Base-by-base conservation (phyloP, 2,113 vertebrate species). In the Alexandromys fortis region DNA sequence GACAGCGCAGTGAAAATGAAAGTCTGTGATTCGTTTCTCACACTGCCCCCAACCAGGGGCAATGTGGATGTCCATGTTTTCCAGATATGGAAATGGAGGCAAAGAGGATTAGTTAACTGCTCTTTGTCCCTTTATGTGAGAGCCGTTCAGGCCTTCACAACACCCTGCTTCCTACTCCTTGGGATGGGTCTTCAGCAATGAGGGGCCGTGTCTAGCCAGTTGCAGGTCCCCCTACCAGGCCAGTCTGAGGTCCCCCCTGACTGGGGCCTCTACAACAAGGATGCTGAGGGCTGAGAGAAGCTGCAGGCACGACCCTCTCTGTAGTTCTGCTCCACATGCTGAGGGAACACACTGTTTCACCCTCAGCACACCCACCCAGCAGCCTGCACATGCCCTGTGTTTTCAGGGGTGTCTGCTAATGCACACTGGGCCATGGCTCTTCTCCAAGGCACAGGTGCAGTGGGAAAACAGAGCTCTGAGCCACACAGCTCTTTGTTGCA, bases 401-500 rank as follows among this genome's bases (percentile, higher is more conserved):
- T 85, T 63, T 24, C 7, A 45, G 42, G 63, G 17, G 11, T 17
- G 7, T 1, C 58, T 38, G n/a, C 16, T 30, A 1, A 1, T 0
- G 47, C 4, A 24, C 38, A 0, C 3, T 0, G 49, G 19, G 3
- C 28, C 42, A 12, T 4, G 0, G 7, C 38, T 0, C 3, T 58
- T 17, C 47, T 49, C 65, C 0, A 55, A 47, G 42, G n/a, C 14
- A 0, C 16, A 2, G 76, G 65, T 22, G 14, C 22, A 4, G 28
- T 0, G 13, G 6, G 19, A 5, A 35, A 70, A 1, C 3, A 0
- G 22, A 45, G 22, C 1, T 2, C 4, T 14, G n/a, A 38, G 14
- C n/a, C 55, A 19, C 45, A 7, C 4, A 38, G 35, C 30, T 42
- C 3, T 42, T 26, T 12, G 9, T 22, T 14, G 16, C 2, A 2